These are phyloP conservation scores for Habrosyne pyritoides DNA, from an alignment of 2,888 invertebrate genomes.

Conservation along the genomic window DNA sequence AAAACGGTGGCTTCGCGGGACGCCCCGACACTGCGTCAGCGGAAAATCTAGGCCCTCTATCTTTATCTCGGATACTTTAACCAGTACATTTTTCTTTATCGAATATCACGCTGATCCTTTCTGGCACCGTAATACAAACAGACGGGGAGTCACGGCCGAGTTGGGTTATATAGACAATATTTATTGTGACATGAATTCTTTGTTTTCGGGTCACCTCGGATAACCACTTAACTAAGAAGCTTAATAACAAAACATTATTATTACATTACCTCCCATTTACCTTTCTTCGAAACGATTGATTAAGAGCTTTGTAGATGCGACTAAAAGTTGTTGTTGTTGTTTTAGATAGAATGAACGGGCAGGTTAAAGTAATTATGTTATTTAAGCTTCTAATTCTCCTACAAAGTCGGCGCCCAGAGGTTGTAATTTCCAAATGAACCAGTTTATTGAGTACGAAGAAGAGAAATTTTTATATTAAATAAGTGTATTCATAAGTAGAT, in stretches of 20 bases:
- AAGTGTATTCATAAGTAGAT: background rate
- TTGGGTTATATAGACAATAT: slow-evolving; percentile 5
- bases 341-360: slow-evolving; percentile 38
- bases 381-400: slow-evolving; percentile 46
- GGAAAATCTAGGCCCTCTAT: slow-evolving; percentile 63
- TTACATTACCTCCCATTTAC: background rate
- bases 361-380: slow-evolving; percentile 49
- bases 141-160: slow-evolving; percentile 5
- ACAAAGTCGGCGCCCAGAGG: slow-evolving; percentile 40
- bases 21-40: slow-evolving; percentile 65
- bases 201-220: slow-evolving; percentile 1
- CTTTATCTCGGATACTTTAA: slow-evolving; percentile 64
- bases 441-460: slow-evolving; percentile 30
- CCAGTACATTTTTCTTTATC: slow-evolving; percentile 59
- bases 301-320: background rate
- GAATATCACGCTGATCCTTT: slow-evolving; percentile 48
- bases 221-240: background rate
- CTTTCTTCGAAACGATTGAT: background rate
- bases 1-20: slow-evolving; percentile 77
- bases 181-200: background rate
- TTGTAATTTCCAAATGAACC: slow-evolving; percentile 44
- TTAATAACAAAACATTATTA: background rate
- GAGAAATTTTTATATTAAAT: slow-evolving; percentile 21
- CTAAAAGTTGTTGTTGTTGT: slow-evolving; percentile 24
- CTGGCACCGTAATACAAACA: slow-evolving; percentile 22